Percentiles rank a stretch among this genome's conserved stretches.
Evolutionary conservation across 1,140 invertebrate species (phyloP).

Genomic region (Brachionus plicatilis): DNA sequence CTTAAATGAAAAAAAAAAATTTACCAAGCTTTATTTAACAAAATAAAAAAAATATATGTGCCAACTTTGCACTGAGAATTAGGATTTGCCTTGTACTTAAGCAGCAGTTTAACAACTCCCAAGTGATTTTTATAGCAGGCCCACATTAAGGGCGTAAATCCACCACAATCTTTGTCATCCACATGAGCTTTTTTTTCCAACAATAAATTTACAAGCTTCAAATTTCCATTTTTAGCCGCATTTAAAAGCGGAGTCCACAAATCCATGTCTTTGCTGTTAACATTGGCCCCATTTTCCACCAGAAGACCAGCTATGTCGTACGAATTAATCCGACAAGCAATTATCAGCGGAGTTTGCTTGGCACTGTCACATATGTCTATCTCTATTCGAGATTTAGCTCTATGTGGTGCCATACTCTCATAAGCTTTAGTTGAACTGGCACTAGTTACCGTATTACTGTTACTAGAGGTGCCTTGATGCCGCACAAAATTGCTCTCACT

Average conservation of each 20-base stretch:
- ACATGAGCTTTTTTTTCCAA: conserved; percentile 78
- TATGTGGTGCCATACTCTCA: neutral
- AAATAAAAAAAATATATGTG: neutral
- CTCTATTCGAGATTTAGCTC: neutral
- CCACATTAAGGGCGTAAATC: conserved; percentile 96
- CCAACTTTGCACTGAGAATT: conserved; percentile 81
- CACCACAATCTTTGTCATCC: conserved; percentile 87
- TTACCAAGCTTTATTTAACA: neutral
- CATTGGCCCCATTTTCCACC: conserved; percentile 76
- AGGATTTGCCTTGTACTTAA: conserved; percentile 81
- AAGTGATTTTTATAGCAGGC: conserved; percentile 84
- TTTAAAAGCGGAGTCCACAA: conserved; percentile 85
- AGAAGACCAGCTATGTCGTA: conserved; percentile 73
- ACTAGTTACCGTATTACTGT: conserved; percentile 2
- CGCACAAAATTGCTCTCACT: conserved; percentile 7
- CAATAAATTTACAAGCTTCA: conserved; percentile 72
- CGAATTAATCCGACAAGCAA: conserved; percentile 74
- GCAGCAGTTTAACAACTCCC: conserved; percentile 70
- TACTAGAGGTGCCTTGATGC: neutral
- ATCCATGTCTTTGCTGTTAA: conserved; percentile 82
- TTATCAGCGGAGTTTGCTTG: conserved; percentile 81
- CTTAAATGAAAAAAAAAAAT: conserved; percentile 42
- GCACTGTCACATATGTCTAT: conserved; percentile 61
- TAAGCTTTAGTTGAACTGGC: neutral
- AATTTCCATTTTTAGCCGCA: conserved; percentile 80